Evolutionary conservation across 2,888 invertebrate genomes (phyloP).

Genomic region (Eristalinus aeneus): DNA sequence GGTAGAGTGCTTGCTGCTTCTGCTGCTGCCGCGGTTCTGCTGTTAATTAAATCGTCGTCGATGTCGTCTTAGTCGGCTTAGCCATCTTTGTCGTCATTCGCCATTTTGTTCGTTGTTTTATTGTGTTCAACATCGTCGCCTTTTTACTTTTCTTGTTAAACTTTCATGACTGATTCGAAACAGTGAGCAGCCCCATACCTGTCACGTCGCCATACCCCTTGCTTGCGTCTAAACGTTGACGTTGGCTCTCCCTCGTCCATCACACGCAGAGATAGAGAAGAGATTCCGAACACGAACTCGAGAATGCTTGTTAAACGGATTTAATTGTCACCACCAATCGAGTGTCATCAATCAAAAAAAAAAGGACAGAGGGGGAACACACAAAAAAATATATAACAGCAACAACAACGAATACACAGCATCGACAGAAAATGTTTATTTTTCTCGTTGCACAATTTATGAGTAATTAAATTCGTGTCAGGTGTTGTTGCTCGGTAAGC

Average conservation of each 20-base stretch:
- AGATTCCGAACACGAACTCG: constrained; percentile 63
- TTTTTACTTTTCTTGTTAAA: constrained; percentile 24
- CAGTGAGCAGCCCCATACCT: constrained; percentile 10
- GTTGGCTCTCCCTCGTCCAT: neutral
- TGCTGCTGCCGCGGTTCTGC: constrained; percentile 31
- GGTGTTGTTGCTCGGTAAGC: constrained; percentile 52
- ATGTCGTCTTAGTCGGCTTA: neutral
- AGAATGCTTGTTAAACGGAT: constrained; percentile 69
- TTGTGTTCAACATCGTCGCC: neutral
- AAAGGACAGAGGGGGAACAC: neutral
- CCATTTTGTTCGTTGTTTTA: neutral
- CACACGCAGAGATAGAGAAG: neutral
- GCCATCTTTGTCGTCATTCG: neutral
- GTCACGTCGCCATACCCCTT: neutral
- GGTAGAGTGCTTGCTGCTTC: constrained; percentile 43
- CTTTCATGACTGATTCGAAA: constrained; percentile 18
- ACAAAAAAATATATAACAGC: neutral
- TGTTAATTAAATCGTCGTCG: constrained; percentile 63
- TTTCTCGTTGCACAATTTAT: constrained; percentile 67
- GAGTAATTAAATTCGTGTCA: constrained; percentile 70
- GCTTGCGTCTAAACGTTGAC: neutral
- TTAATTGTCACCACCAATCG: constrained; percentile 70
- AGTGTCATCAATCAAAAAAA: constrained; percentile 64
- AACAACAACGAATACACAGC: neutral
- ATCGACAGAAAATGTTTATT: constrained; percentile 53